A percentile compares a stretch with the other conserved stretches of the same genome.
Evolutionary conservation across 2,888 invertebrate species (phyloP).

Genomic region (Cancer borealis): DNA sequence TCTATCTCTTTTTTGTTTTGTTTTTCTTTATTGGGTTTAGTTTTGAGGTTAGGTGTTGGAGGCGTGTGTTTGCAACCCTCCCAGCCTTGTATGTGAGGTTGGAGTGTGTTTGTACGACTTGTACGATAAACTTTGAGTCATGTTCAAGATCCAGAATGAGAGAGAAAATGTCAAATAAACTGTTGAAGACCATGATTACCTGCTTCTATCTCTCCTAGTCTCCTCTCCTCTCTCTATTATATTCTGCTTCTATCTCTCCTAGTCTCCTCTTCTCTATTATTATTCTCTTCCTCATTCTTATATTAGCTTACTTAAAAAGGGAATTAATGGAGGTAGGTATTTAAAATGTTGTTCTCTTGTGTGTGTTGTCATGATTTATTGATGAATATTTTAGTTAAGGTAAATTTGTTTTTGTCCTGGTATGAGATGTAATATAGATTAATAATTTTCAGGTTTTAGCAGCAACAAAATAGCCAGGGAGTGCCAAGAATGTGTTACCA

Average conservation of each 20-base stretch:
- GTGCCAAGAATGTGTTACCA: neutral
- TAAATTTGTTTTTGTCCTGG: too few relatives aligned
- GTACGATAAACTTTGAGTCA: neutral
- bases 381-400: too few relatives aligned
- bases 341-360: neutral
- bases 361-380: neutral
- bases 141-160: neutral
- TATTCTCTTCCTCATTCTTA: neutral
- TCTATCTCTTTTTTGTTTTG: neutral
- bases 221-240: neutral
- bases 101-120: neutral
- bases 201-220: neutral
- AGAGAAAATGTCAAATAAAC: constrained; percentile 6
- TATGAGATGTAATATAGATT: too few relatives aligned
- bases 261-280: neutral
- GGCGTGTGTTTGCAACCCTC: neutral
- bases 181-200: neutral
- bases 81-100: neutral
- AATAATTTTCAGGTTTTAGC: too few relatives aligned
- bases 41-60: neutral
- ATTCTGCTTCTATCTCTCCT: too few relatives aligned
- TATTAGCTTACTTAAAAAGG: neutral
- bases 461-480: neutral
- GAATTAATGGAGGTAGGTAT: neutral
- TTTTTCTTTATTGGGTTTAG: neutral